Conservation (phyloP, 1,140 invertebrate species). For the Heliconius eleuchia region DNA sequence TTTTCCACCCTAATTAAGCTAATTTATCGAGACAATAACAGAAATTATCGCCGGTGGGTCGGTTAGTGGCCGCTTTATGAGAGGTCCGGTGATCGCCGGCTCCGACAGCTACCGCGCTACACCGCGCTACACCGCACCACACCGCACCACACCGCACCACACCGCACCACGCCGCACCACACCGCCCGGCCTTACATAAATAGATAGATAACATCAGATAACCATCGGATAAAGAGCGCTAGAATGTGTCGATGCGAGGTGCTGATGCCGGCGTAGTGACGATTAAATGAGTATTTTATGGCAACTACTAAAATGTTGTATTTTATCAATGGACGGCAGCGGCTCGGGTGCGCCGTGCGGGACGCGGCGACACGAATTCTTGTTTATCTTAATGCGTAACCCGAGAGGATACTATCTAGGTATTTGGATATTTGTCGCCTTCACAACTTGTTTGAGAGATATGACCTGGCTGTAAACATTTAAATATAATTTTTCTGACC, state of each 20-base stretch:
- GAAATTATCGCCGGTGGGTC: slow-evolving; percentile 65
- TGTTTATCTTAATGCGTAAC: slow-evolving; percentile 39
- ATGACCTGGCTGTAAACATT: background rate
- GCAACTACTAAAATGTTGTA: slow-evolving; percentile 5
- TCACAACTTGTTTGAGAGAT: slow-evolving; percentile 13
- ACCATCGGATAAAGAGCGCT: slow-evolving; percentile 36
- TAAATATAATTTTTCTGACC: background rate
- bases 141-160: slow-evolving; percentile 30
- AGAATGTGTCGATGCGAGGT: slow-evolving; percentile 53
- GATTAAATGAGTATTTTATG: slow-evolving; percentile 61
- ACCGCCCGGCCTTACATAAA: slow-evolving; percentile 56
- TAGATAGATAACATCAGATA: slow-evolving; percentile 70
- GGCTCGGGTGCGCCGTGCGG: slow-evolving; percentile 16
- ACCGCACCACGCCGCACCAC: background rate
- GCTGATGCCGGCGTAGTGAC: slow-evolving; percentile 40
- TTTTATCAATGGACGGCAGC: slow-evolving; percentile 31
- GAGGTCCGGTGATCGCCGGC: slow-evolving; percentile 67
- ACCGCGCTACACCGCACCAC: slow-evolving; percentile 61
- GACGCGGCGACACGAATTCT: slow-evolving; percentile 38
- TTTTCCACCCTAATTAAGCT: slow-evolving; percentile 79
- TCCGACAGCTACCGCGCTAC: slow-evolving; percentile 74
- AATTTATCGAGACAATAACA: slow-evolving; percentile 78
- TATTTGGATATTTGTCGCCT: slow-evolving; percentile 40
- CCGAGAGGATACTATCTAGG: slow-evolving; percentile 26
- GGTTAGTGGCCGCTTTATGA: slow-evolving; percentile 69